A percentile compares a stretch with the other conserved stretches of the same genome.
These are phyloP conservation scores for Halcyon malimbica DNA, from an alignment of 2,113 vertebrate species.

Conservation along the genomic window DNA sequence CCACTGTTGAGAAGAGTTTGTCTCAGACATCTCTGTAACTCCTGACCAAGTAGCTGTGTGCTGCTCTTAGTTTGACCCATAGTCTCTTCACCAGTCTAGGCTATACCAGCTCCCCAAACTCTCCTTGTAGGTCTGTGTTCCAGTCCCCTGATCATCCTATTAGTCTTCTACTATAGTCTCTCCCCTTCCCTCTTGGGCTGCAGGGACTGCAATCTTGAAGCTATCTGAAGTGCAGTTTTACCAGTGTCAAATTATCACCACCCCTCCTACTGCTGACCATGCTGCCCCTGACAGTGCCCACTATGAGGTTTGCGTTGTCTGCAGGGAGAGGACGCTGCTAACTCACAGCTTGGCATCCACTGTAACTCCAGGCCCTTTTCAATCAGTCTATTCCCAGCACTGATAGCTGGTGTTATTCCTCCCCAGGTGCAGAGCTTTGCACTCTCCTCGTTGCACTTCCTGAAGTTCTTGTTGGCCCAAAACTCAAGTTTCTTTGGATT, in stretches of 20 bases:
- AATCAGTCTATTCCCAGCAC: neutral
- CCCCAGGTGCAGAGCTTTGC: neutral
- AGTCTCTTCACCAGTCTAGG: neutral
- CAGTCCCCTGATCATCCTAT: neutral
- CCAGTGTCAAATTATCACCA: neutral
- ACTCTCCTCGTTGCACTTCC: neutral
- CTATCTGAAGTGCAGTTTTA: neutral
- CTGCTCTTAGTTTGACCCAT: neutral
- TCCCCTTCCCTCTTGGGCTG: neutral
- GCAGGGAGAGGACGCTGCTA: neutral
- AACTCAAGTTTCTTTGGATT: neutral
- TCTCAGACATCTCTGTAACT: neutral
- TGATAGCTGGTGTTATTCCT: neutral
- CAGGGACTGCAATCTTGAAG: neutral
- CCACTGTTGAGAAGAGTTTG: neutral
- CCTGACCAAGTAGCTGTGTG: neutral
- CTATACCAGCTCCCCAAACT: neutral
- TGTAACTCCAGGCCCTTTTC: neutral
- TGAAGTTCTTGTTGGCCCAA: neutral
- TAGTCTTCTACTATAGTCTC: neutral
- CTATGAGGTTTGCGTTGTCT: neutral
- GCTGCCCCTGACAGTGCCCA: accelerated
- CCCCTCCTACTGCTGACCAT: neutral
- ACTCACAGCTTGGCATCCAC: neutral
- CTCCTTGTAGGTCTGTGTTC: neutral